phyloP scores from a whole-genome alignment of 2,797 vertebrate species.

The Mus caroli region DNA sequence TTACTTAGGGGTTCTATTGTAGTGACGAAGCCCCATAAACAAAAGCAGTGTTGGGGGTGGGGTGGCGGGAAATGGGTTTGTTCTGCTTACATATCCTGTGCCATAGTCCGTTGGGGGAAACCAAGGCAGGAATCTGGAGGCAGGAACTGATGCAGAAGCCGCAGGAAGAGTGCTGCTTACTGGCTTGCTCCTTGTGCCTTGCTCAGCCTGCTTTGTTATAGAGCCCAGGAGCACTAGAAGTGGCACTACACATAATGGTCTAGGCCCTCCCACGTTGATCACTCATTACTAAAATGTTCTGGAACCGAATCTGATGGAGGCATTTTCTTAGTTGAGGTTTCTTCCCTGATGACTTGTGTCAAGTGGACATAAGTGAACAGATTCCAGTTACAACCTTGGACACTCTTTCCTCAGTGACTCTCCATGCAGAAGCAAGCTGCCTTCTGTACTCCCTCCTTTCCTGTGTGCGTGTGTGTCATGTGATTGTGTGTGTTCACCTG shows the following conservation, averaged over 20 bases:
- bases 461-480: background rate
- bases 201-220: background rate
- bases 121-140: background rate
- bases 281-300: background rate
- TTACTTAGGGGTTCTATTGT: background rate
- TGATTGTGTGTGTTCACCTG: background rate
- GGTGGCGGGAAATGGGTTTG: background rate
- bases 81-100: background rate
- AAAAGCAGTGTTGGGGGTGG: background rate
- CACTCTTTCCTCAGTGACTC: background rate
- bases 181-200: background rate
- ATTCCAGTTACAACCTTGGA: background rate
- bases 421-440: background rate
- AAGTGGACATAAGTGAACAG: background rate
- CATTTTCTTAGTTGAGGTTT: background rate
- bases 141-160: background rate
- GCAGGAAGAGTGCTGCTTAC: background rate
- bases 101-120: background rate
- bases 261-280: background rate
- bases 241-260: too few species aligned
- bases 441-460: background rate
- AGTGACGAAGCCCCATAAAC: background rate
- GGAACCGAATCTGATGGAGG: background rate
- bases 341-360: background rate
- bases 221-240: background rate